These are phyloP conservation scores for Tetragonisca angustula DNA, from an alignment of 2,888 invertebrate species.

Conservation along the genomic window DNA sequence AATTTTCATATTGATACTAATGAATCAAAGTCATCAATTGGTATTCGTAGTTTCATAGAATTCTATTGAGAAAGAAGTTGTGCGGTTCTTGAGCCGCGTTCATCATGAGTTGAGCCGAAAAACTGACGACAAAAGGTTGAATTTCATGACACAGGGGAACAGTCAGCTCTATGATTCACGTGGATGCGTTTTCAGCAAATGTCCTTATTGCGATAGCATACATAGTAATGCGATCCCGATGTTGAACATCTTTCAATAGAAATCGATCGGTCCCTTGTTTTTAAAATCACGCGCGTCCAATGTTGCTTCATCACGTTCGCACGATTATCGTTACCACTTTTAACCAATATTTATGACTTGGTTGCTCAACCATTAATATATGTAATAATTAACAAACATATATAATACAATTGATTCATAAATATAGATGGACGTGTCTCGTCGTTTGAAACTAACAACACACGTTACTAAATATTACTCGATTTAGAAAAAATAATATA, in stretches of 20 bases:
- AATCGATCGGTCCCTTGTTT: conserved; percentile 70
- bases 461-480: neutral
- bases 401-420: neutral
- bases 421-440: neutral
- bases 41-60: neutral
- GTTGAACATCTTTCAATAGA: conserved; percentile 72
- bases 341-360: conserved; percentile 21
- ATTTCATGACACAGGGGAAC: conserved; percentile 57
- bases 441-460: neutral
- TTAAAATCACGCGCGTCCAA: conserved; percentile 62
- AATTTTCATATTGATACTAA: neutral
- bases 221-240: conserved; percentile 69
- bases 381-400: neutral
- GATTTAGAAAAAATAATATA: neutral
- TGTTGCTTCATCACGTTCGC: conserved; percentile 49
- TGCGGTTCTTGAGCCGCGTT: neutral
- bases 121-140: conserved; percentile 47
- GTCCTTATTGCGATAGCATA: conserved; percentile 63
- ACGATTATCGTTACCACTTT: conserved; percentile 23
- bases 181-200: conserved; percentile 66
- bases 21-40: neutral
- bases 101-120: conserved; percentile 25
- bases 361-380: neutral
- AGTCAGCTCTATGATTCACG: conserved; percentile 64
- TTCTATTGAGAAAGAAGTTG: neutral